A percentile compares a stretch with the other conserved stretches of the same genome.
Conservation (phyloP, 1,140 invertebrate species). For the Tetramorium alpestre region DNA sequence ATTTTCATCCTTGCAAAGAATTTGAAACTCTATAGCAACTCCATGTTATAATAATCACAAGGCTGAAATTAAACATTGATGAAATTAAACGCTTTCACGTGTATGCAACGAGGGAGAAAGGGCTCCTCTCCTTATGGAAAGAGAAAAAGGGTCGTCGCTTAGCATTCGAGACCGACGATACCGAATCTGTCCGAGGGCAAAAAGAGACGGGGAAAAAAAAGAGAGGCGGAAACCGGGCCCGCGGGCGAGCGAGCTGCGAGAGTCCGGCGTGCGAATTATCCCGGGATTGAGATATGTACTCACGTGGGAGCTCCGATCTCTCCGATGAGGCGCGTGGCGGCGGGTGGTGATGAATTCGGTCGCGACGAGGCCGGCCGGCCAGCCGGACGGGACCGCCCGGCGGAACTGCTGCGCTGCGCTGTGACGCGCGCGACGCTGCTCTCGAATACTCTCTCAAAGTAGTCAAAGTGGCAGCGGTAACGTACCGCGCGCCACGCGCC, state of each 20-base stretch:
- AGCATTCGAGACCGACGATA: no score
- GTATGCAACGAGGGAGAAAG: background rate
- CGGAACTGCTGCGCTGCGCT: conserved; percentile 1
- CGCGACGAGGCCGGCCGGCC: conserved; percentile 13
- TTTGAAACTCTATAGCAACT: background rate
- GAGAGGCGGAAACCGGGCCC: no score
- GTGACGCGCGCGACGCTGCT: no score
- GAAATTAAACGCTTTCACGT: background rate
- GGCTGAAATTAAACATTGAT: background rate
- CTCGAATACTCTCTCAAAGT: no score
- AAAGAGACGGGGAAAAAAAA: background rate
- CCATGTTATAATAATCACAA: background rate
- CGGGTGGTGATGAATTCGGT: background rate
- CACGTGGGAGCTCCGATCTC: conserved; percentile 15
- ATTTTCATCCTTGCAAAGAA: background rate
- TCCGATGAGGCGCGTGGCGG: conserved; percentile 6
- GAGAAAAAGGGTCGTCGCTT: background rate
- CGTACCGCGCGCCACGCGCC: no score
- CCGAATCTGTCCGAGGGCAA: no score
- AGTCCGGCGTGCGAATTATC: background rate
- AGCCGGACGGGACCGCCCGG: conserved; percentile 17
- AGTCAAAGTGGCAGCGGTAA: no score
- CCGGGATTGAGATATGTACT: background rate
- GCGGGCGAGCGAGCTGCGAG: background rate
- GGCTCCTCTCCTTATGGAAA: background rate